Base-by-base conservation (phyloP, 2,888 invertebrate genomes). In the Cantharis nigra region DNA sequence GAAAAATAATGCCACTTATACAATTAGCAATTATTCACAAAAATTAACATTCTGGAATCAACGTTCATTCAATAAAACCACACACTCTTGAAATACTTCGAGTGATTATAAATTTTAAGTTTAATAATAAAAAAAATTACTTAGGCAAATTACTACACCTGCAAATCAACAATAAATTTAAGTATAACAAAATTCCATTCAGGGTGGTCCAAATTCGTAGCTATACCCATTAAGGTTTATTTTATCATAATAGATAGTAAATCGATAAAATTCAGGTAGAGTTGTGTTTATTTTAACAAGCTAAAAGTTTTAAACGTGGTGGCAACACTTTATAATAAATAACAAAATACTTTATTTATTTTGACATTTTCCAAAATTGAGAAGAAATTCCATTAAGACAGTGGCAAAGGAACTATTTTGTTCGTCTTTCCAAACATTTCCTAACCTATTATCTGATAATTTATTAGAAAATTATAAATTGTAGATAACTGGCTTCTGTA, bases 191-290 rank as follows among this genome's bases (percentile, higher is more conserved):
- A 67, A 67, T 67, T 67, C 65, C 65, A 67, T 23, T 26, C 23
- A 67, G 65, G 65, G 65, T 67, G 65, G 65, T 67, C 65, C 26
- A 67, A 67, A 67, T 67, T 67, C 26, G n/a, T 3, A 67, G 65
- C 65, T 23, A 23, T 67, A 23, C 65, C 65, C 65, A 67, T 67
- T 67, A 67, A 67, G 65, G 65, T 67, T 67, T 67, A 67, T 20
- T 67, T 67, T 26, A 67, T 67, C 65, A 67, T 23, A 67, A 67
- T 67, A 67, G 65, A 67, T 67, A 67, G 26, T 26, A 67, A 67
- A 67, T 67, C 65, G 65, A 67, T 67, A 67, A 67, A 20, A 67
- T 67, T 67, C 65, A 67, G 65, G 65, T 67, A 67, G 26, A 67
- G 65, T 23, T 67, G 65, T 67, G 65, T 67, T 67, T 23, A 67